Percentiles rank a stretch among this genome's conserved stretches.
Evolutionary conservation across 2,888 invertebrate genomes (phyloP).

Genomic region (Oscheius onirici): DNA sequence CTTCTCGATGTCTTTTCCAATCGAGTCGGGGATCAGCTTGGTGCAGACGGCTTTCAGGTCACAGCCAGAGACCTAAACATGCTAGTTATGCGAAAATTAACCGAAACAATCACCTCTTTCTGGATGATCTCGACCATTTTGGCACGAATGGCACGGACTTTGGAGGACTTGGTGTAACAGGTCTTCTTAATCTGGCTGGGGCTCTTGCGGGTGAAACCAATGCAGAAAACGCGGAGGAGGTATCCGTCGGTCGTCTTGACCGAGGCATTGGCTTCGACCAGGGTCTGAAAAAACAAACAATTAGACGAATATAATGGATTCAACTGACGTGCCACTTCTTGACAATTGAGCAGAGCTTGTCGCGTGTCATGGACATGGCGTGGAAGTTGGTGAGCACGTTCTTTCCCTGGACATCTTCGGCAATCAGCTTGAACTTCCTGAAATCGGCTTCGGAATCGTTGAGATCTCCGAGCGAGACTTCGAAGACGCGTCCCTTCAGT

Average conservation of each 20-base stretch:
- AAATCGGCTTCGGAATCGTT: conserved; percentile 94
- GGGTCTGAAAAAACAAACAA: conserved; percentile 78
- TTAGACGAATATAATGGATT: neutral
- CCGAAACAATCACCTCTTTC: neutral
- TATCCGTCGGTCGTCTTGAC: conserved; percentile 98
- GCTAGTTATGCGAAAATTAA: neutral
- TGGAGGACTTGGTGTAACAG: conserved; percentile 96
- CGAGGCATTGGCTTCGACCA: conserved; percentile 95
- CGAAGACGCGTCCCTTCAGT: conserved; percentile 95
- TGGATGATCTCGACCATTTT: neutral
- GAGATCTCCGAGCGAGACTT: conserved; percentile 95
- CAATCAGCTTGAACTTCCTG: conserved; percentile 96
- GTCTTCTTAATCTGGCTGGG: conserved; percentile 95
- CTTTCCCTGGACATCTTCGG: conserved; percentile 93
- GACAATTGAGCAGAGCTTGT: conserved; percentile 98
- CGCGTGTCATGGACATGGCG: conserved; percentile 98
- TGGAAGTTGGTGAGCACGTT: conserved; percentile 98
- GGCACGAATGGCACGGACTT: conserved; percentile 89
- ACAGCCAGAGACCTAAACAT: conserved; percentile 74
- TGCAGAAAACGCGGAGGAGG: conserved; percentile 93
- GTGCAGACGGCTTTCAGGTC: conserved; percentile 92
- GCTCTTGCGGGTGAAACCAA: conserved; percentile 97
- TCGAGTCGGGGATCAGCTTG: conserved; percentile 87
- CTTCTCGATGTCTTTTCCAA: conserved; percentile 99
- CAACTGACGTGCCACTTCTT: conserved; percentile 88